Evolutionary conservation across 2,113 vertebrate genomes (phyloP).

Genomic region (Saimiri boliviensis): DNA sequence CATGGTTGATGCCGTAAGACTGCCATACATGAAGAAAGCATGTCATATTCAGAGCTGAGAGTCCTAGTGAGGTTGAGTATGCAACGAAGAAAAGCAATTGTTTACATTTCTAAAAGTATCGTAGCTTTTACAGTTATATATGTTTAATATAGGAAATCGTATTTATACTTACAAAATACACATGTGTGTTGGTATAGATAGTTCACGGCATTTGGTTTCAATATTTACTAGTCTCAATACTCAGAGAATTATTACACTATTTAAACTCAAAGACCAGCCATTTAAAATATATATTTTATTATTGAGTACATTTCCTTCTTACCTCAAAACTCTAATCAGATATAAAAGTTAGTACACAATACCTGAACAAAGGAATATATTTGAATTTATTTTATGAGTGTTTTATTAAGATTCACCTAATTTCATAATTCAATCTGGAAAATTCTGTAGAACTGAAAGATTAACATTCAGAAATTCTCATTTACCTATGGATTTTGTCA

Average conservation of each 20-base stretch:
- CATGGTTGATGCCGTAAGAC: constrained; percentile 58
- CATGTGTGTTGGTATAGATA: neutral
- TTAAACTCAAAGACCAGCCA: neutral
- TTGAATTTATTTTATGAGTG: neutral
- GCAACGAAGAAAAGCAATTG: neutral
- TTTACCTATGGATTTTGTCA: neutral
- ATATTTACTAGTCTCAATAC: neutral
- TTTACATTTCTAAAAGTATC: neutral
- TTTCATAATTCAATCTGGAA: neutral
- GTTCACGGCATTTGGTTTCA: neutral
- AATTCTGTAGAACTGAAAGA: neutral
- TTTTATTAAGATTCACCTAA: neutral
- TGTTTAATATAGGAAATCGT: neutral
- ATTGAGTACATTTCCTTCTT: neutral
- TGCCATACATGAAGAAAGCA: constrained; percentile 25
- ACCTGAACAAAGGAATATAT: neutral
- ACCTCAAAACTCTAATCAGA: neutral
- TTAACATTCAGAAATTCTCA: constrained; percentile 10
- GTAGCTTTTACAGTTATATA: neutral
- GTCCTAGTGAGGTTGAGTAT: neutral
- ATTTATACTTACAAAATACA: neutral
- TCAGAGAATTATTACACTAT: neutral
- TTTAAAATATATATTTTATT: neutral
- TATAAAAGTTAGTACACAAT: constrained; percentile 1
- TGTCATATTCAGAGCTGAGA: constrained; percentile 44